Conservation (phyloP, 1,140 invertebrate species). For the Pissodes strobi region DNA sequence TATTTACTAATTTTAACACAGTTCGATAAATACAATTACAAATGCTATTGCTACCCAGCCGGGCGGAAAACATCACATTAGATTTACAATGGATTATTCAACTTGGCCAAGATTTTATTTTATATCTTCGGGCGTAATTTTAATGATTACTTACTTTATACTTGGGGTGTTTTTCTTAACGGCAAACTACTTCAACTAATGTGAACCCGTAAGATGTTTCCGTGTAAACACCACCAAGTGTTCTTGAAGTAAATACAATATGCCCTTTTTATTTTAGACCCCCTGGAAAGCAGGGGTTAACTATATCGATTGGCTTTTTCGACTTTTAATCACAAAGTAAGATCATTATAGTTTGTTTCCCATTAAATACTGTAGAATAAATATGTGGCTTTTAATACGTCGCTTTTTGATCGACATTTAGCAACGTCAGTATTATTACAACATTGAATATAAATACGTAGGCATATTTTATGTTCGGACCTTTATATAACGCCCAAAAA, state of each 20-base stretch:
- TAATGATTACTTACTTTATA: conserved; percentile 26
- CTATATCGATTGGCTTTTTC: no score
- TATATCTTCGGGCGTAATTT: conserved; percentile 30
- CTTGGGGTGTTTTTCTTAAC: conserved; percentile 26
- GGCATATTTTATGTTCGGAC: no score
- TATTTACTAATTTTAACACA: conserved; percentile 51
- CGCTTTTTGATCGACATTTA: no score
- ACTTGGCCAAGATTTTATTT: conserved; percentile 25
- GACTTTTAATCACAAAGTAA: no score
- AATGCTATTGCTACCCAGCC: conserved; percentile 34
- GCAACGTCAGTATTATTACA: no score
- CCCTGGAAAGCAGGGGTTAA: no score
- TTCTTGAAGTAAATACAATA: not conserved
- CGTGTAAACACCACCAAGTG: conserved; percentile 6
- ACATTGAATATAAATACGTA: no score
- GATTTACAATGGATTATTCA: conserved; percentile 30
- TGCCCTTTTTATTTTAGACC: not conserved
- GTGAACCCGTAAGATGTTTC: conserved; percentile 27
- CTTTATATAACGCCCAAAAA: no score
- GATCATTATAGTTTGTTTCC: no score
- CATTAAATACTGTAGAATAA: no score
- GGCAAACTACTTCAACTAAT: conserved; percentile 27
- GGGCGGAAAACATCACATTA: conserved; percentile 29
- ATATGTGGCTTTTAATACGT: no score
- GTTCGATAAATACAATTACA: conserved; percentile 51